Base-by-base conservation (phyloP, 1,140 invertebrate genomes). In the Trichonephila inaurata region DNA sequence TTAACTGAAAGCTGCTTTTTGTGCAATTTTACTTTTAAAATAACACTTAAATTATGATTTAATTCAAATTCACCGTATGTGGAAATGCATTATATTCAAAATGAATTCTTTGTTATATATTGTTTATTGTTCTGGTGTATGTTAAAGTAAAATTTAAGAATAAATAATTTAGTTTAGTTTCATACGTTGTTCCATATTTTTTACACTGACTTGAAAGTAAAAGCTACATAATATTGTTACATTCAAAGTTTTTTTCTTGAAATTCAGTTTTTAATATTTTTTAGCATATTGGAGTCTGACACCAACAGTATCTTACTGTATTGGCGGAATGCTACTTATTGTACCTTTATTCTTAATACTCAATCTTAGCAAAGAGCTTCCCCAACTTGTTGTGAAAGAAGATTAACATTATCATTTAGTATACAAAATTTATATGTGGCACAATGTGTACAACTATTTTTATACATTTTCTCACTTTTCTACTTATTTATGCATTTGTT, bases 211-310 rank as follows among this genome's bases (percentile, higher is more conserved):
- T 77, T 24, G n/a, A 10, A 77, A n/a, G 6, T 24, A 77, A 14
- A 77, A 72, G 7, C 69, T 28, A 14, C 1, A 33, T 24, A 77
- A 14, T 77, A 51, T 51, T 51, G 10, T 51, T 10, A 10, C 7
- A 51, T 51, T 51, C 5, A 8, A 19, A 82, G 19, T 19, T 19
- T 28, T 28, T 40, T 28, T 51, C 4, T 82, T 51, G 21, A n/a
- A 85, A 1, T 14, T 85, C 5, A n/a, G 21, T 66, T 88, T 24
- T 58, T 64, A n/a, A 82, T 66, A 8, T 21, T 83, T 91, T 94
- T 88, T 60, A 94, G 90, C 89, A 0, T 94, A 94, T 90, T 94
- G 94, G 94, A 94, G 64, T 24, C 89, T 94, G 18, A 82, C 77
- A 21, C 93, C 94, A 19, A 89, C 82, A 21, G 21, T 95, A 2